Base-by-base conservation (phyloP, 2,888 invertebrate genomes). In the Lochmaea crataegi region DNA sequence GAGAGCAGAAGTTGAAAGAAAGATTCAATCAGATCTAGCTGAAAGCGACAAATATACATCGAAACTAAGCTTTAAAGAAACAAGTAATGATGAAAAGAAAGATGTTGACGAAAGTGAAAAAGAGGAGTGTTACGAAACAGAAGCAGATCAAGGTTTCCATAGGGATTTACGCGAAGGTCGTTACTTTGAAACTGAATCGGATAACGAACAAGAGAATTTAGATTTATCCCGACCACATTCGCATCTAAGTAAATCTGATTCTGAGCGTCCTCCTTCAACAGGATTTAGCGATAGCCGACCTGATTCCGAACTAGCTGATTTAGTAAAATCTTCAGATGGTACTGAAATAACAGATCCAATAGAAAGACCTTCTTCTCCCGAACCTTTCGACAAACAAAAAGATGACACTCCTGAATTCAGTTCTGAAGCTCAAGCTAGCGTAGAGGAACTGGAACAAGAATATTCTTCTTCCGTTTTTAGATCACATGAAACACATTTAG, bases 321-420 rank as follows among this genome's bases (percentile, higher is more conserved):
- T 87, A 53, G 78, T 85, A 38, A 85, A 85, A 73, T 85, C 85
- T 71, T 84, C 86, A 4, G 86, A 86, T 72, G 79, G 80, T 58
- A 83, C 83, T 57, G 84, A 86, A 63, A 84, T 84, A 51, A 80
- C 82, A 22, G 88, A 87, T 77, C 89, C 89, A n/a, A 86, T 89
- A 70, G 89, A 89, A 78, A 83, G 90, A 77, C 90, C 90, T 32
- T 81, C 84, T 61, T 88, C 90, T 11, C 90, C 90, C 42, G 89
- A 89, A 80, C 88, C 88, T 11, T 84, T 83, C 26, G 87, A 86
- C 22, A 85, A 86, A 79, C 83, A 84, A 41, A 85, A 86, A 82
- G 85, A 85, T 72, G 86, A 86, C 66, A 85, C 85, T 12, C 85
- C 86, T 12, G 86, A 88, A 80, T 82, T 82, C 60, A 82, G 82